Conservation (phyloP, 2,888 invertebrate species). For the Syrista parreyssii region DNA sequence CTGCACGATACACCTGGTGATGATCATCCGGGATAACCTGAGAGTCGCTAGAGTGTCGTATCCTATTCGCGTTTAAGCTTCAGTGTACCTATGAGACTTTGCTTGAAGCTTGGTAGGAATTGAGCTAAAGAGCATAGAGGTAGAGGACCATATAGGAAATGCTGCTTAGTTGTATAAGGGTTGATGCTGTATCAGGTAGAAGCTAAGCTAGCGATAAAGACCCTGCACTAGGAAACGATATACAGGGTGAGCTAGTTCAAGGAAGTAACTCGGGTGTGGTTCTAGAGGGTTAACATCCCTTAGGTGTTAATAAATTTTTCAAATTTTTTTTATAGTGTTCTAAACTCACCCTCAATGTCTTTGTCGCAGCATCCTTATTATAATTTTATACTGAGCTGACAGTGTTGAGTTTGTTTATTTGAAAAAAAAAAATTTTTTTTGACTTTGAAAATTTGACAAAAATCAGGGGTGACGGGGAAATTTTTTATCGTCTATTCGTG, state of each 20-base stretch:
- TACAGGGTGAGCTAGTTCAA: not conserved
- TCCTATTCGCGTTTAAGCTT: slow-evolving; percentile 36
- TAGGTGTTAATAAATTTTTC: not conserved
- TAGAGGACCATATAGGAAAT: not conserved
- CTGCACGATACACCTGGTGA: not conserved
- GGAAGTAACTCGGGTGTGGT: not conserved
- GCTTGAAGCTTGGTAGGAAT: slow-evolving; percentile 15
- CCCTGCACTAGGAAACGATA: not conserved
- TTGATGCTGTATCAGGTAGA: not conserved
- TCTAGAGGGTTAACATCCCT: not conserved
- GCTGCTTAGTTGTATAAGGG: not conserved
- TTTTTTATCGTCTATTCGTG: too few relatives aligned
- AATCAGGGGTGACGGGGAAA: too few relatives aligned
- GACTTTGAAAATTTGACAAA: too few relatives aligned
- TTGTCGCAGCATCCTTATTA: too few relatives aligned
- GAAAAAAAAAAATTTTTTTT: too few relatives aligned
- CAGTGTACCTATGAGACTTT: slow-evolving; percentile 39
- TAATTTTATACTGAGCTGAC: too few relatives aligned
- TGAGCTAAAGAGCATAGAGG: not conserved
- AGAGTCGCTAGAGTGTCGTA: slow-evolving; percentile 38
- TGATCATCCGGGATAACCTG: not conserved
- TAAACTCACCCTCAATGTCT: not conserved
- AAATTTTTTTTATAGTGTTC: not conserved
- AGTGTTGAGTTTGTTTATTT: too few relatives aligned
- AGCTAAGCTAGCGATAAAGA: not conserved